Percentiles rank a stretch among this genome's conserved stretches.
Evolutionary conservation across 2,797 vertebrate genomes (phyloP).

Genomic region (Smutsia temminckii): DNA sequence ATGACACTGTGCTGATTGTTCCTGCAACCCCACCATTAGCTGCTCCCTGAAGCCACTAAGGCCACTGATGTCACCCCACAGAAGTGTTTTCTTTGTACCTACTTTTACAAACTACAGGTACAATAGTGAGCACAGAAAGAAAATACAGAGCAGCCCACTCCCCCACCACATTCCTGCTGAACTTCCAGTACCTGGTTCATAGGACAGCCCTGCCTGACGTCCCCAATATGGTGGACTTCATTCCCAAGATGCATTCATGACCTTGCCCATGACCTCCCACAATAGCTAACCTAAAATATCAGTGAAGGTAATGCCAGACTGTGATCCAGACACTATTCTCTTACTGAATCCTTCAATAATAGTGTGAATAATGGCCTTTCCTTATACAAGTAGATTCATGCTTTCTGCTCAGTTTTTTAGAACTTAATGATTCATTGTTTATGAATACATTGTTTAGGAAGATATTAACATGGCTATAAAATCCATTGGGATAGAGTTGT

Average conservation of each 20-base stretch:
- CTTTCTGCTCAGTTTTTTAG: conserved; percentile 23
- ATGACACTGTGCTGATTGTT: not conserved
- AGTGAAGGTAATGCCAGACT: not conserved
- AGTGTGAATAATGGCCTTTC: not conserved
- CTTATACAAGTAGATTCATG: not conserved
- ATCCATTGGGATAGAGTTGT: not conserved
- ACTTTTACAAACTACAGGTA: not conserved
- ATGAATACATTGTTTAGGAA: not conserved
- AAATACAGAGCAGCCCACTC: not conserved
- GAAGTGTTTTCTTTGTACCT: not conserved
- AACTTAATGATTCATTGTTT: not conserved
- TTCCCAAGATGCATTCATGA: not conserved
- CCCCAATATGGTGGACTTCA: not conserved
- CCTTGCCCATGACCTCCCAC: not conserved
- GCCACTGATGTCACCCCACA: not conserved
- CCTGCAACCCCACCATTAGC: not conserved
- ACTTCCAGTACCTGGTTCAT: not conserved
- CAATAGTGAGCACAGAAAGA: not conserved
- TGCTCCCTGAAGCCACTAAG: not conserved
- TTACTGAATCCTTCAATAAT: not conserved
- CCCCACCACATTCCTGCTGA: not conserved
- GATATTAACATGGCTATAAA: not conserved
- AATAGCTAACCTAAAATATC: not conserved
- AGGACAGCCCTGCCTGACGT: not conserved
- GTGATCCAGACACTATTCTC: not conserved